Evolutionary conservation across 2,797 vertebrate species (phyloP), one percentile per base, ranked within the genome.

Genomic region (Arnoldichthys spilopterus): DNA sequence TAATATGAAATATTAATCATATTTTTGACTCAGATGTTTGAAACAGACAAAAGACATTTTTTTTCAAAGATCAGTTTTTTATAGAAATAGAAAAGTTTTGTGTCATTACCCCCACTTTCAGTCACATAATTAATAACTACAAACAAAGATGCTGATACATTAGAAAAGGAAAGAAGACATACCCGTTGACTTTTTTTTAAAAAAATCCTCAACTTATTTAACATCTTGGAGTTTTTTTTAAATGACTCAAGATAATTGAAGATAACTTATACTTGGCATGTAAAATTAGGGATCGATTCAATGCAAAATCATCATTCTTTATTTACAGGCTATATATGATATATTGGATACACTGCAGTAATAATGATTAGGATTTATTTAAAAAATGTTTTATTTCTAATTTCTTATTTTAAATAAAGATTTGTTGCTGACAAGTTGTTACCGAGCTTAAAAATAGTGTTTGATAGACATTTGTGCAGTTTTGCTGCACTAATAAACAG

Each of bases 401-500:
- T n/a, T 47, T 11, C 18, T 69, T 69, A 11, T 51, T 51, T 12
- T 13, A 13, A 20, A 61, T 4, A 49, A 20, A 51, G 26, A 30
- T 43, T 51, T 61, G 30, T 58, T 28, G 4, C 15, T 28, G 70
- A 53, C 0, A n/a, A 56, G 18, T 0, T 9, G 12, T 34, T 37
- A 56, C 69, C 40, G 30, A 28, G 4, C 49, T 34, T 34, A 16
- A 71, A 30, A 30, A n/a, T 20, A 69, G 26, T 69, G 43, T 51
- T 69, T 51, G 67, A 20, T 26, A 18, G 40, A 66, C 22, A 40
- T 74, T 26, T 1, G 22, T 16, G 30, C 9, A 34, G 40, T 47
- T 61, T 53, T 58, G 54, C 15, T 69, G 20, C 37, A 16, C 1
- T 47, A 16, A 47, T 53, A 63, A 71, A 71, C 59, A 58, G 69